Evolutionary conservation across 2,113 vertebrate genomes (phyloP), one percentile per base, ranked within the genome.

Genomic region (Oreocharis arfaki): DNA sequence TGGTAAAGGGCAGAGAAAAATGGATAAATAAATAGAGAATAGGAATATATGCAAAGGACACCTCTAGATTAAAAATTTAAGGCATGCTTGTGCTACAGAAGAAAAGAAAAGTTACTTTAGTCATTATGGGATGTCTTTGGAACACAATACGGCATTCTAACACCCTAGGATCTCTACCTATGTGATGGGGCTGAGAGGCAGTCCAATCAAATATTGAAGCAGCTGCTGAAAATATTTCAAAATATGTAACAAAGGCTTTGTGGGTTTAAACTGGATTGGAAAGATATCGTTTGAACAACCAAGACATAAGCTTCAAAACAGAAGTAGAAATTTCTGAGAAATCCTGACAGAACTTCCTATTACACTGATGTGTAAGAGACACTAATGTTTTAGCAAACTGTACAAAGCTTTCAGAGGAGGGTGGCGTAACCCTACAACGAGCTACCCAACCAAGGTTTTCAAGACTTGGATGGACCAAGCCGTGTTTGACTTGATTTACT

Each of bases 401-500:
- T 30, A 39, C 22, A 78, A 68, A 85, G 55, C 5, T 59, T 30
- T 67, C 35, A 32, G 42, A 63, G 35, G 16, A 90, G 7, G 16
- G 17, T 1, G 37, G 9, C 10, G 41, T 69, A 92, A 84, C 26
- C 22, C 41, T 23, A 18, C 35, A 65, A 69, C 22, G 49, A 64
- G 19, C 2, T 37, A 16, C 27, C 8, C 9, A 84, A 3, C 2
- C n/a, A 20, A 57, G 24, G 35, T 49, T 65, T 71, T 47, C 35
- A 64, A 33, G 30, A 60, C 28, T 23, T 35, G 60, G 23, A 28
- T 30, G 11, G 14, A 68, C 18, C 6, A 77, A 78, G 6, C 13
- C 0, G 0, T 18, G 10, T 39, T 42, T 63, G 16, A 44, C 17
- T 5, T 0, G 0, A 7, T 84, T 82, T 55, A 30, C 16, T 67